Percentiles rank a stretch among this genome's conserved stretches.
These are phyloP conservation scores for Oreochromis grahami DNA, from an alignment of 2,797 vertebrate genomes.

Conservation along the genomic window DNA sequence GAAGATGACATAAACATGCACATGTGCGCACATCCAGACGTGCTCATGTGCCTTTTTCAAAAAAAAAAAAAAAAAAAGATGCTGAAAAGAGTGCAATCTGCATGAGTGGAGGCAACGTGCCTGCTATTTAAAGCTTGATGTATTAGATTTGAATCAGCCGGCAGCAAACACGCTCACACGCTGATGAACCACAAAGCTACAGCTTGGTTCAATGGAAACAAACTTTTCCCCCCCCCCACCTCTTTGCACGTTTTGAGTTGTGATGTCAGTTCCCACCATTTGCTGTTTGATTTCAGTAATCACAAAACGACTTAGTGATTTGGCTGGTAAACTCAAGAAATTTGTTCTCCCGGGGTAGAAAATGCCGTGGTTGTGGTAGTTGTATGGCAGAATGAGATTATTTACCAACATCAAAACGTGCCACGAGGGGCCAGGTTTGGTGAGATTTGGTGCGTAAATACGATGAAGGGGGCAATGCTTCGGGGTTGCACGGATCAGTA, in stretches of 20 bases:
- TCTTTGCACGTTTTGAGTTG: not conserved
- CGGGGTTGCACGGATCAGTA: not conserved
- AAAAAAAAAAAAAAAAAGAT: slow-evolving; percentile 18
- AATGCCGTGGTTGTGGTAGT: not conserved
- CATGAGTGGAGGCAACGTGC: slow-evolving; percentile 10
- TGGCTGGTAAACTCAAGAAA: not conserved
- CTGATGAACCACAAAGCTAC: slow-evolving; percentile 51
- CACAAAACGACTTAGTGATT: not conserved
- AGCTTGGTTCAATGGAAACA: slow-evolving; percentile 32
- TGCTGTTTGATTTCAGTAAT: not conserved
- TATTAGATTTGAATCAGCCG: slow-evolving; percentile 49
- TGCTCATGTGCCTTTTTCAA: slow-evolving; percentile 27
- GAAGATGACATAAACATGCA: slow-evolving; percentile 8
- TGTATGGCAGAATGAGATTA: not conserved
- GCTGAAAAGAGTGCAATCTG: slow-evolving; percentile 36
- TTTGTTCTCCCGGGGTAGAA: not conserved
- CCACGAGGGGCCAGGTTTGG: not conserved
- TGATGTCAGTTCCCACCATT: not conserved
- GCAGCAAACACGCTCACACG: slow-evolving; percentile 12
- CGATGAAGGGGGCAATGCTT: not conserved
- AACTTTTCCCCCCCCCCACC: not conserved
- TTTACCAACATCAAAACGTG: not conserved
- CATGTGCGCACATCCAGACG: not conserved
- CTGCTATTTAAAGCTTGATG: slow-evolving; percentile 59
- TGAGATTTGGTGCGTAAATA: not conserved